Evolutionary conservation across 2,888 invertebrate genomes (phyloP), one percentile per base, ranked within the genome.

Genomic region (Pemphredon lugubris): DNA sequence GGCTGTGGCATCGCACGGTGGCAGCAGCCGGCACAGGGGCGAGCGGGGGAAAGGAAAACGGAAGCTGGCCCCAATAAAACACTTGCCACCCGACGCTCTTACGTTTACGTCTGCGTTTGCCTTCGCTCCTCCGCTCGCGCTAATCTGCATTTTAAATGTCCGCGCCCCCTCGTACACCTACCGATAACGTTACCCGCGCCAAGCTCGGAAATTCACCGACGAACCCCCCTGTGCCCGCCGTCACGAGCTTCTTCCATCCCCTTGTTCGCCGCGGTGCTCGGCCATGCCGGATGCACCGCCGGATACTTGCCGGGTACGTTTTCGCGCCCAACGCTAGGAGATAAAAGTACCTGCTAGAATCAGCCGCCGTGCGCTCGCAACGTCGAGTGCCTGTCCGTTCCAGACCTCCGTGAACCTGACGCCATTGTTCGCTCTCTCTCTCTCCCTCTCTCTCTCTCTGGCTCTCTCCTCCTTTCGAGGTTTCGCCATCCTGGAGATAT

Each of bases 61-160:
- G 85, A 85, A 85, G 81, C 81, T 76, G 77, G 75, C 76, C 75
- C 75, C 84, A 79, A 85, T 85, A 85, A 85, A 85, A 85, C 85
- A 85, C 83, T 84, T 81, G 82, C 84, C 78, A 72, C 77, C 81
- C 74, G 71, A 73, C 75, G 75, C 80, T 74, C 75, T 80, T 77
- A 75, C 75, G 74, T 80, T 82, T 72, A 78, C 78, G 79, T 78
- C 77, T 76, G 76, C 81, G 81, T 79, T 73, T 69, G 67, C 72
- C 73, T 67, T 61, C 77, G 69, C 65, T 64, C 53, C 72, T 70
- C 70, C 74, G 68, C 58, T 70, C 70, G 11, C 57, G 79, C 84
- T 84, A 85, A 85, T 85, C 84, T 85, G 83, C 85, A 85, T 85
- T 85, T 85, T 85, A 85, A 85, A 85, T 85, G 83, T 72, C 84